Conservation (phyloP, 2,797 vertebrate genomes). For the Tauraco hartlaubi region DNA sequence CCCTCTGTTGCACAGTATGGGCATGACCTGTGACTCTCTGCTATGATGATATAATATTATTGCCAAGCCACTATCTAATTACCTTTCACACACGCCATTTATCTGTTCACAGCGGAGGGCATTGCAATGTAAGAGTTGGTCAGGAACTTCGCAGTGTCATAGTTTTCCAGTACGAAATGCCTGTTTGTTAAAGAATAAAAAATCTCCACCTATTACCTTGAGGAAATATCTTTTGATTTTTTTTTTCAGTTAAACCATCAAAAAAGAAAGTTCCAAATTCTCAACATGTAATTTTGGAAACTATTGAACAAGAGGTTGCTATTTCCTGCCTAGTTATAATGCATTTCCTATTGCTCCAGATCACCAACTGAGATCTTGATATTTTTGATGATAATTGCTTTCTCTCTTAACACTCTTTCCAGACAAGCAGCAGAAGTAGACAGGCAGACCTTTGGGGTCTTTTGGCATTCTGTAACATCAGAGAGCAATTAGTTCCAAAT, state of each 20-base stretch:
- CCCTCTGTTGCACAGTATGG: slow-evolving; percentile 1
- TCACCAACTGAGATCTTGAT: neutral
- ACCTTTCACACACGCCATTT: slow-evolving; percentile 4
- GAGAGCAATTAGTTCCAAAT: neutral
- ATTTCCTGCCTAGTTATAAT: neutral
- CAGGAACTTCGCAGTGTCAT: neutral
- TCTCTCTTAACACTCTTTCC: neutral
- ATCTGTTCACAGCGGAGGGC: slow-evolving; percentile 1
- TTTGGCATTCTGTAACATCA: neutral
- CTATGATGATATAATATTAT: neutral
- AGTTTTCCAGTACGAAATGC: neutral
- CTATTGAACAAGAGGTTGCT: neutral
- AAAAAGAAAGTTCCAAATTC: neutral
- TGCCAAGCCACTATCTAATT: slow-evolving; percentile 10
- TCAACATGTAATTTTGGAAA: neutral
- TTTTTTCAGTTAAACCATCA: neutral
- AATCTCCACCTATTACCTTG: rapidly evolving
- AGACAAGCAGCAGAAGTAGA: neutral
- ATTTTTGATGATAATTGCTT: neutral
- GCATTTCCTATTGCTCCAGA: neutral
- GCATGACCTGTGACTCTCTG: neutral
- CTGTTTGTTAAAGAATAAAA: neutral
- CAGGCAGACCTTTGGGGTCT: neutral
- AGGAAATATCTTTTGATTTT: neutral
- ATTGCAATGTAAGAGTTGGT: neutral